Base-by-base conservation (phyloP, 2,113 vertebrate species). In the Ranitomeya variabilis region DNA sequence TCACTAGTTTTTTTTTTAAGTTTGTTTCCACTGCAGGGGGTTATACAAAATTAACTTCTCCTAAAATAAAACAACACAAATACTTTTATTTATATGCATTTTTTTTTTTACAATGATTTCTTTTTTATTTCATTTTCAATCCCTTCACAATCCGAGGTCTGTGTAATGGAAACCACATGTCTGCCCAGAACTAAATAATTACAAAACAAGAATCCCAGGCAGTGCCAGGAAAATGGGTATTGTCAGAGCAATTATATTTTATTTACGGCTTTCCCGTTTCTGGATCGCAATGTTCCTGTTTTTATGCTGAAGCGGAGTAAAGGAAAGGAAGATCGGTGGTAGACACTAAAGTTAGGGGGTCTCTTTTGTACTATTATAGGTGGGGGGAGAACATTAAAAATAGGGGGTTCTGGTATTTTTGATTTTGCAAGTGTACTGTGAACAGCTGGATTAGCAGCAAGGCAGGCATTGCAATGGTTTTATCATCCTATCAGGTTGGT, bases 121-220 rank as follows among this genome's bases (percentile, higher is more conserved):
- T 89, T 84, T 83, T 76, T 76, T 74, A 74, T 74, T 74, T 74
- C 31, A 76, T 88, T 89, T 89, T 83, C 81, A 79, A 85, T 79
- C 67, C 71, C 45, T 88, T 88, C 87, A 84, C 82, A 23, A 64
- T 83, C 69, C 62, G 80, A 84, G 80, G 71, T 83, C 81, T 88
- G 45, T 94, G 93, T 96, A 96, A 96, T 96, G 93, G 94, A 95
- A 96, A 96, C 94, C 96, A 96, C 95, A 96, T 96, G 95, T 95
- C 93, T 95, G 93, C 95, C 93, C 94, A 95, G 94, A 95, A 95
- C 93, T 93, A 91, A 94, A 94, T 95, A 95, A 95, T 97, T 97
- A 96, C 94, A 95, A 94, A 94, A 94, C 94, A 94, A 93, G 92
- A 93, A 94, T 95, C 95, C 93, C 94, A 95, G 95, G 94, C 94